A percentile compares a stretch with the other conserved stretches of the same genome.
These are phyloP conservation scores for Julus scandinavius DNA, from an alignment of 2,888 invertebrate species.

Conservation along the genomic window DNA sequence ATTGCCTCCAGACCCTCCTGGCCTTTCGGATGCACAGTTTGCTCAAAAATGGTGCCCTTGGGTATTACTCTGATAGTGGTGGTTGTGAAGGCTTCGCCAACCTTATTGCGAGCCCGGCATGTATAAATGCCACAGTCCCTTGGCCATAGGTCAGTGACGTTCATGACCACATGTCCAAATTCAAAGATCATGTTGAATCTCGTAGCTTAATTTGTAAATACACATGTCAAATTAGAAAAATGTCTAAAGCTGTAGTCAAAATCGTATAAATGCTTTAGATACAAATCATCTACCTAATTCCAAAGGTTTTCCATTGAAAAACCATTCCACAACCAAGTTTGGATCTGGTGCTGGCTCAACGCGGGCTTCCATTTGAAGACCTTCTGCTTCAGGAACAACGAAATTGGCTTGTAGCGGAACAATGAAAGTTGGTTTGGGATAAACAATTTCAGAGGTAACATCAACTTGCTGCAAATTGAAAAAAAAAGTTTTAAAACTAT, in stretches of 20 bases:
- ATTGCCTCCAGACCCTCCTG: constrained; percentile 91
- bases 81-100: constrained; percentile 91
- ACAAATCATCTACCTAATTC: constrained; percentile 74
- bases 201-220: constrained; percentile 68
- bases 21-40: constrained; percentile 95
- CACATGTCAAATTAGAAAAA: too few relatives aligned
- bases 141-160: constrained; percentile 90
- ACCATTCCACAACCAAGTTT: constrained; percentile 91
- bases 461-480: constrained; percentile 52
- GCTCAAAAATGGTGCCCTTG: constrained; percentile 81
- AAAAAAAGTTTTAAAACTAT: neutral
- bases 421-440: constrained; percentile 86
- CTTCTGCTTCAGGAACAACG: constrained; percentile 82
- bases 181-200: constrained; percentile 93
- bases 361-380: constrained; percentile 91
- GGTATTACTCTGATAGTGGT: constrained; percentile 85
- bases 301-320: constrained; percentile 88
- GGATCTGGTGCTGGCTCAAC: constrained; percentile 95
- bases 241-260: too few relatives aligned
- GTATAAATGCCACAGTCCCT: constrained; percentile 95
- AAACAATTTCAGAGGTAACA: constrained; percentile 77
- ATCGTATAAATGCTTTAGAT: too few relatives aligned
- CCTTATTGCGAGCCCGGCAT: constrained; percentile 87
- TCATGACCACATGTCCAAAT: constrained; percentile 95
- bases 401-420: constrained; percentile 84